Base-by-base conservation (phyloP, 2,797 vertebrate species). In the Lateolabrax maculatus region DNA sequence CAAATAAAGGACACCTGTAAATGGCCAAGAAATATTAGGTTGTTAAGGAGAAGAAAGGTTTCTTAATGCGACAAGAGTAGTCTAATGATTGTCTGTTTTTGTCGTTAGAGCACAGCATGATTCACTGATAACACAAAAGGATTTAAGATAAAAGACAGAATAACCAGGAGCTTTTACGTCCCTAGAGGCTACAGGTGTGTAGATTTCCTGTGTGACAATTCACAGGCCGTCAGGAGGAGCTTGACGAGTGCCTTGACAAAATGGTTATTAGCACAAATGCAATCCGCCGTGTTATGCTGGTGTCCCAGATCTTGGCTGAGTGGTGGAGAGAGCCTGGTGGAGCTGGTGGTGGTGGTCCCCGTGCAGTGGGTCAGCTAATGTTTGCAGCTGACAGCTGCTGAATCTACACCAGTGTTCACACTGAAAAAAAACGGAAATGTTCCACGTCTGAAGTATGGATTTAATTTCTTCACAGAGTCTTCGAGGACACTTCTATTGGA, bases 1-100 rank as follows among this genome's bases (percentile, higher is more conserved):
- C 64, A 71, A 77, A 89, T 65, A 62, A 71, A 71, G 51, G 63
- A 25, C 80, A 70, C 56, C 65, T 63, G 53, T 64, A 34, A 46
- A 85, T 58, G 48, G 46, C 36, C 27, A 9, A 58, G 66, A 67
- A 53, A 67, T 68, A 86, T 77, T 23, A 56, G 39, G 25, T 61
- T 61, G 67, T 80, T 81, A 78, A 48, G 43, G 21, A 44, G 75
- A 77, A 72, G 63, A 83, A 67, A 65, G 60, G 60, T 60, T 81
- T 67, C 67, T 79, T 65, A 56, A 74, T 84, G 75, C 34, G 3
- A 49, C 71, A 23, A 29, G 53, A 69, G 63, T 15, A 31, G 41
- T 27, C 56, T 74, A 64, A 87, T 68, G 49, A 75, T 46, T 11
- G 37, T 44, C 19, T 31, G 19, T 78, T 73, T 81, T 66, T 49